Evolutionary conservation across 2,797 vertebrate genomes (phyloP), one percentile per base, ranked within the genome.

Genomic region (Syngnathus acus): DNA sequence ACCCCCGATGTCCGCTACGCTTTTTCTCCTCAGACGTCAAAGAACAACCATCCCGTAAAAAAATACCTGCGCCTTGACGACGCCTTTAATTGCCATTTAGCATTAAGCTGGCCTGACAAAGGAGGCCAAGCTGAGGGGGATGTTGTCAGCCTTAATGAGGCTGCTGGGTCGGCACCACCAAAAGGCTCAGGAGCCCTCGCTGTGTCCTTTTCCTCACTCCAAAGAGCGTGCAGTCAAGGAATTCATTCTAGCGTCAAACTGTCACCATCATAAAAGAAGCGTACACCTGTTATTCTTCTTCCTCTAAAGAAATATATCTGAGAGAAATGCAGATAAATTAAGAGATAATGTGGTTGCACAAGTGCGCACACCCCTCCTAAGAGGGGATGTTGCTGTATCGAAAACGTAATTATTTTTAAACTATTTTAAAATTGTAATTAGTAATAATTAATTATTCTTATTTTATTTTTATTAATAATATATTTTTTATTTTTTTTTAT

Each of bases 121-220:
- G 77, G 84, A 84, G 74, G 64, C 67, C 65, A 67, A 79, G 70
- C 84, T 67, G 72, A 82, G 76, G 76, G 32, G 82, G 78, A 83
- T 77, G 78, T 77, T 83, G 82, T 82, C 80, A 78, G 76, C 81
- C 87, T 89, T 89, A 87, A 89, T 78, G 81, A 89, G 83, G 73
- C 69, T 54, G 76, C 83, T 82, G 79, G 81, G 82, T 89, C 79
- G 85, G 86, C 83, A 80, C 70, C 76, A 82, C 88, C 85, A 89
- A 87, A 42, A 88, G 81, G 71, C 77, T 72, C 48, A 9, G 48
- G 17, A 19, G 48, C 19, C 19, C 47, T 17, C 6, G 19, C 19
- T 9, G 6, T 19, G 19, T n/a, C 19, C 48, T 4, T n/a, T n/a
- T 51, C 7, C 19, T 5, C 47, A 19, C 5, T 48, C 5, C 14